A percentile compares a stretch with the other conserved stretches of the same genome.
These are phyloP conservation scores for Archivesica marissinica DNA, from an alignment of 1,140 invertebrate species.

Conservation along the genomic window DNA sequence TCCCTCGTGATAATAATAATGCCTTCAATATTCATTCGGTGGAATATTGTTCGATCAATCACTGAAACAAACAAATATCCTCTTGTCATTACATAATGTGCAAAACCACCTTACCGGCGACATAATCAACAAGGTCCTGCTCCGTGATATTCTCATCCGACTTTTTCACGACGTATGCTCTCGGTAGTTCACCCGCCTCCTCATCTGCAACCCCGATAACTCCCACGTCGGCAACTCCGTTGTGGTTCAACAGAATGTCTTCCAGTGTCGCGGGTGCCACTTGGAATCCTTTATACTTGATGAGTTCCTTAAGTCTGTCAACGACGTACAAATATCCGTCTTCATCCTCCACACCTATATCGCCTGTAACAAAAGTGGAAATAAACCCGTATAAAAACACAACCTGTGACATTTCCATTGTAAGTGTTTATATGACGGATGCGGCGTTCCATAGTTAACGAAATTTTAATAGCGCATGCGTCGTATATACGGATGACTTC, in stretches of 20 bases:
- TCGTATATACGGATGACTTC: too few relatives aligned
- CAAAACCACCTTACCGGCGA: conserved; percentile 73
- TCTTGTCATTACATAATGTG: too few relatives aligned
- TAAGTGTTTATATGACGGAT: too few relatives aligned
- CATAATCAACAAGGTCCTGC: conserved; percentile 56
- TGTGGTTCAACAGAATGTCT: conserved; percentile 89
- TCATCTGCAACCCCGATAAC: conserved; percentile 92
- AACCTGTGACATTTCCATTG: too few relatives aligned
- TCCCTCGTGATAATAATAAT: too few relatives aligned
- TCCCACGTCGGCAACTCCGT: conserved; percentile 90
- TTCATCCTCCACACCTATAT: conserved; percentile 78
- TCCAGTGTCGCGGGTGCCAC: conserved; percentile 95
- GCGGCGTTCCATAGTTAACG: too few relatives aligned
- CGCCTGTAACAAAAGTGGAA: conserved; percentile 59
- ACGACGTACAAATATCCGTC: conserved; percentile 86
- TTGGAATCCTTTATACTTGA: conserved; percentile 95
- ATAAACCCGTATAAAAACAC: too few relatives aligned
- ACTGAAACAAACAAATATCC: too few relatives aligned
- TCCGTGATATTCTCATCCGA: conserved; percentile 72
- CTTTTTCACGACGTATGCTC: conserved; percentile 90
- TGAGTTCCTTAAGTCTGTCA: conserved; percentile 94
- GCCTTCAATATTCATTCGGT: too few relatives aligned
- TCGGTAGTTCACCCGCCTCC: conserved; percentile 90
- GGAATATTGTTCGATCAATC: too few relatives aligned
- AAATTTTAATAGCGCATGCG: too few relatives aligned